Base-by-base conservation (phyloP, 2,888 invertebrate genomes). In the Automeris io region DNA sequence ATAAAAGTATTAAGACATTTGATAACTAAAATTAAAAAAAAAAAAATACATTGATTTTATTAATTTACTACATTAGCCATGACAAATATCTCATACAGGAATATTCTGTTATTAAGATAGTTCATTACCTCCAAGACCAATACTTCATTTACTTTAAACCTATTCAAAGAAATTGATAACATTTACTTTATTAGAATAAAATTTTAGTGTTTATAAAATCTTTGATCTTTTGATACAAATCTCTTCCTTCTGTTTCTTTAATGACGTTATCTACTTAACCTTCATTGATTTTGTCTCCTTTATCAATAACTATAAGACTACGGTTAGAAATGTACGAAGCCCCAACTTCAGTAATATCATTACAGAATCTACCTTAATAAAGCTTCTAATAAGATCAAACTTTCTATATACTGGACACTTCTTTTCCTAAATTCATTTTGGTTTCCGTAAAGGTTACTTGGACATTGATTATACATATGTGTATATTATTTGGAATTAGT, bases 371-470 rank as follows among this genome's bases (percentile, higher is more conserved):
- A 54, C 44, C 61, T 65, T 63, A 70, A 70, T 69, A 70, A 70
- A 65, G 62, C 57, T 41, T 53, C 59, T 71, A 76, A 70, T 63
- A 54, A 67, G 61, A 69, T 69, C 58, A 61, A 54, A 57, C 61
- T 58, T 61, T 59, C 43, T 49, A 54, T 51, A 61, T 58, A 58
- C 55, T 57, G 55, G 45, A 64, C 60, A 55, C 58, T 54, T 59
- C 53, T 55, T 58, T 69, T 69, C 66, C 60, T 51, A 53, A 65
- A 65, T 74, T 70, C 61, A 53, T 53, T 53, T 44, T 49, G 45
- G 44, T 54, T 60, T 13, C 13, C 7, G 4, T 24, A 11, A 23
- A 2, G 8, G 16, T 29, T n/a, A 13, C 16, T 13, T 29, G 12
- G 16, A 29, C 2, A n/a, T 16, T 6, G n/a, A 11, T 2, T 1